Conservation (phyloP, 2,797 vertebrate genomes). For the Tympanoctomys barrerae region DNA sequence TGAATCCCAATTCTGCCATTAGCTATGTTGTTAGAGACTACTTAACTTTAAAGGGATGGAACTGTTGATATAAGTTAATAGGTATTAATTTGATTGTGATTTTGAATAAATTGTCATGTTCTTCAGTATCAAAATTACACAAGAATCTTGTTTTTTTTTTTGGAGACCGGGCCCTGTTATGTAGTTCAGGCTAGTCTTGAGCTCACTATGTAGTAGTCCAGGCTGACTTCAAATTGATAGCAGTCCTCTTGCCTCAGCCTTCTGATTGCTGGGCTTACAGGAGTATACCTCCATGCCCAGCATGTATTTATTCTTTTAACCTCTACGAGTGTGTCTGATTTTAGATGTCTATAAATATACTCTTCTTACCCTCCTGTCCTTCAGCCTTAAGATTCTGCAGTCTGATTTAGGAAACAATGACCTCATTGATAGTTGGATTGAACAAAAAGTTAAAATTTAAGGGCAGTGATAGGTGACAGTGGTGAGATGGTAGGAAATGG, state of each 20-base stretch:
- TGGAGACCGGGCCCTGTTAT: not conserved
- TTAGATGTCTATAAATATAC: not conserved
- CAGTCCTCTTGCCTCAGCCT: not conserved
- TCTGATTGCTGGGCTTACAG: not conserved
- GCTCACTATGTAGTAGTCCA: not conserved
- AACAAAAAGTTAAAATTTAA: slow-evolving; percentile 29
- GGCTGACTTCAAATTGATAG: not conserved
- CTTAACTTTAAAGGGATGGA: slow-evolving; percentile 6
- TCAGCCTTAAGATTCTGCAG: slow-evolving; percentile 37
- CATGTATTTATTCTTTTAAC: not conserved
- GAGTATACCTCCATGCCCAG: not conserved
- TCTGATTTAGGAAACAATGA: slow-evolving; percentile 48
- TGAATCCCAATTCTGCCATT: not conserved
- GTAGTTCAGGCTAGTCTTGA: not conserved
- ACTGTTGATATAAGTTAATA: not conserved
- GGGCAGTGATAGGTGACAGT: not conserved
- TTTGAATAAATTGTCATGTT: not conserved
- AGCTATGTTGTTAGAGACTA: slow-evolving; percentile 13
- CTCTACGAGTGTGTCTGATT: not conserved
- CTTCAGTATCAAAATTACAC: slow-evolving; percentile 29
- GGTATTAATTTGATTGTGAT: slow-evolving; percentile 22
- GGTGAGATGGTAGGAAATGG: not conserved
- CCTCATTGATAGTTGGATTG: slow-evolving; percentile 13
- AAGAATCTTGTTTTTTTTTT: too few species aligned
- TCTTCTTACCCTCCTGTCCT: not conserved